Conservation (phyloP, 2,888 invertebrate species). For the Stenolophus ochropezus region DNA sequence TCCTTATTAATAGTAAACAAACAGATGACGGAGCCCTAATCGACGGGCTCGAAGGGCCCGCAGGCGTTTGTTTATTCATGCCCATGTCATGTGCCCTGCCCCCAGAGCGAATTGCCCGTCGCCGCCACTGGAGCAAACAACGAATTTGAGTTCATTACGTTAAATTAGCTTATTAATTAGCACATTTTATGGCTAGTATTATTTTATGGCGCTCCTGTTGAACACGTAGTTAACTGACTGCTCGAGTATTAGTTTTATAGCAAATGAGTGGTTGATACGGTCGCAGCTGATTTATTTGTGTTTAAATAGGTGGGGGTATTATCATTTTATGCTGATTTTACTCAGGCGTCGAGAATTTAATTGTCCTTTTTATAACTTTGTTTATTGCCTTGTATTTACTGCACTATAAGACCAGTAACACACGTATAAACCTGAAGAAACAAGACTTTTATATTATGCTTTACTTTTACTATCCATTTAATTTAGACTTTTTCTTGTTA, state of each 20-base stretch:
- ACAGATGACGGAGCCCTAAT: conserved; percentile 30
- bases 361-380: conserved; percentile 14
- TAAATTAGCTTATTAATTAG: conserved; percentile 56
- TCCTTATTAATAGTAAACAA: conserved; percentile 44
- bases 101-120: not conserved
- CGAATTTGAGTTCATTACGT: conserved; percentile 49
- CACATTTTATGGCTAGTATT: conserved; percentile 52
- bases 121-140: conserved; percentile 12
- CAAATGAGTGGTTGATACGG: conserved; percentile 46
- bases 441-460: too few species aligned
- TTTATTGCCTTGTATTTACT: not conserved
- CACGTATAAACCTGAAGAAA: not conserved
- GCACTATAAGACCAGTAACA: not conserved
- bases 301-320: conserved; percentile 16
- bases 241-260: conserved; percentile 28
- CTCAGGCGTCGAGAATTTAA: not conserved
- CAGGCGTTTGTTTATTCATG: conserved; percentile 45
- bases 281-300: conserved; percentile 33
- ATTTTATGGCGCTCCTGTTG: conserved; percentile 49
- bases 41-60: conserved; percentile 29
- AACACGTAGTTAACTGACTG: conserved; percentile 45
- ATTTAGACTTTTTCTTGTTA: too few species aligned
- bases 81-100: conserved; percentile 33
- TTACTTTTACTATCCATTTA: too few species aligned
- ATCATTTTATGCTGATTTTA: conserved; percentile 40